Evolutionary conservation across 2,888 invertebrate genomes (phyloP).

Genomic region (Autographa pulchrina): DNA sequence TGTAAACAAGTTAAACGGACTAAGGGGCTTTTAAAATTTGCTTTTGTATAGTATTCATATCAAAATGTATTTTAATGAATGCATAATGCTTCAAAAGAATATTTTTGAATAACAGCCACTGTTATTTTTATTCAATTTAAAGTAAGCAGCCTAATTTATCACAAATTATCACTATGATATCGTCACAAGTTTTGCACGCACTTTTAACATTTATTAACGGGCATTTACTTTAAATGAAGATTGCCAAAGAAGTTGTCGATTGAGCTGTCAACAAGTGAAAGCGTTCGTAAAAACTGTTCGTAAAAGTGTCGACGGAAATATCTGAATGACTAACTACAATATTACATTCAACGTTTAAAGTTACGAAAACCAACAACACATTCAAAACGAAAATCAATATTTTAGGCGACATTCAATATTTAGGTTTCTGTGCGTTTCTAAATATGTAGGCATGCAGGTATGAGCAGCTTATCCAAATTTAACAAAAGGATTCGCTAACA

Average conservation of each 20-base stretch:
- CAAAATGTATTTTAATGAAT: no score
- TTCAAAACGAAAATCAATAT: no score
- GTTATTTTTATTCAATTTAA: no score
- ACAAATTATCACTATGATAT: neutral
- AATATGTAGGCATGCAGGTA: no score
- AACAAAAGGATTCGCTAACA: neutral
- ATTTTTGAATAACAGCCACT: no score
- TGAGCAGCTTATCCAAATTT: neutral
- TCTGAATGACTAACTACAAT: neutral
- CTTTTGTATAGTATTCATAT: no score
- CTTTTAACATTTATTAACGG: neutral
- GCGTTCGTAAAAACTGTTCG: neutral
- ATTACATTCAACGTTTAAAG: neutral
- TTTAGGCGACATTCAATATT: no score
- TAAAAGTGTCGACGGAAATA: neutral
- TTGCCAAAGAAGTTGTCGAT: constrained; percentile 3
- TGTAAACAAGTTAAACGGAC: no score
- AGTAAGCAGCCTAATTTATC: neutral
- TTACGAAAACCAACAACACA: neutral
- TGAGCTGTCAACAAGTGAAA: constrained; percentile 2
- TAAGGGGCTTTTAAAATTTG: no score
- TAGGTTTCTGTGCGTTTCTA: no score
- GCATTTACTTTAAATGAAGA: neutral
- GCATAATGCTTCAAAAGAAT: no score
- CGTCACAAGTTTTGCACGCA: neutral